Base-by-base conservation (phyloP, 2,113 vertebrate genomes). In the Trogon surrucura region DNA sequence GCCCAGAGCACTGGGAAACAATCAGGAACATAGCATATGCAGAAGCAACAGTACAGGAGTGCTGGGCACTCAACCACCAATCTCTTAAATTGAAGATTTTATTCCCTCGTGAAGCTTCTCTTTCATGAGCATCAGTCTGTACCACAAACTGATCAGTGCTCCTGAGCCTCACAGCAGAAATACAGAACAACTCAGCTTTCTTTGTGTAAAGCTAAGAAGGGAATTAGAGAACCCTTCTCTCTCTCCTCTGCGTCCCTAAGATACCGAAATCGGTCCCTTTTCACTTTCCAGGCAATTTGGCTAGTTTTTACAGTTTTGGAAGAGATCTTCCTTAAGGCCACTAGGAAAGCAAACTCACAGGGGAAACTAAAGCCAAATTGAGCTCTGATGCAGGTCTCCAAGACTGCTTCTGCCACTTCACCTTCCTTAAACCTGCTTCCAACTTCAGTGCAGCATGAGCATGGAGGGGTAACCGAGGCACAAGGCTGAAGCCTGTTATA, bases 401-500 rank as follows among this genome's bases (percentile, higher is more conserved):
- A 12, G 16, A 80, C 66, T 62, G 29, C 16, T 86, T 69, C 47
- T 77, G 65, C 27, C 34, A 44, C 26, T 74, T 69, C 3, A 36
- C 11, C 22, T 80, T 27, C 29, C 8, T 92, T 79, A 75, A 81
- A 36, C 8, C 56, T 67, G 5, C 6, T 86, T 53, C 29, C 14
- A 53, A 2, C 12, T 58, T 53, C n/a, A 21, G 19, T 2, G 8
- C 7, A 61, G 23, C 12, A 5, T 9, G 17, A 53, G 15, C 54
- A 56, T 11, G 82, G 50, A 91, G 15, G 11, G 9, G 19, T 34
- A 65, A 82, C 17, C 0, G 0, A 27, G 6, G 5, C 4, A 8
- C 5, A 8, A 30, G 20, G 17, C 36, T 79, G 32, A 45, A 75
- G 25, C n/a, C 48, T 17, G 0, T 17, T n/a, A 32, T 5, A 25